Evolutionary conservation across 2,797 vertebrate species (phyloP), one percentile per base, ranked within the genome.

Genomic region (Triplophysa bombifrons): DNA sequence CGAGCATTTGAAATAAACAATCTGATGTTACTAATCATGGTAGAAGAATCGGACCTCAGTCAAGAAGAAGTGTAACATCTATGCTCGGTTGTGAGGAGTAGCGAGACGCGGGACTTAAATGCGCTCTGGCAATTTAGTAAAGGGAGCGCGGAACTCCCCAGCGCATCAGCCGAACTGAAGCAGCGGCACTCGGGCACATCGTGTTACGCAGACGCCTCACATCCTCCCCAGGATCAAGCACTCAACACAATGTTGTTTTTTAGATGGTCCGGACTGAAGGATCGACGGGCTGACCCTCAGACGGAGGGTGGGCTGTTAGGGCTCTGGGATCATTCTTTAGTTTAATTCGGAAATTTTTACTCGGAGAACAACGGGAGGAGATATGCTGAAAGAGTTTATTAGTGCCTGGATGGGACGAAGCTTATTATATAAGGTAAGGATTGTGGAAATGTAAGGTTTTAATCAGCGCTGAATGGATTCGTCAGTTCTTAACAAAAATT

Each of bases 1-100:
- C 87, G 91, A 91, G 88, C 91, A 90, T 92, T 92, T 91, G 90
- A 87, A 82, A 55, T 82, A 86, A 89, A 89, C 84, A 89, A 86
- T 87, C 87, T 70, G 84, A 86, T 71, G 82, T 74, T 65, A 84
- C 85, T 85, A 88, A 83, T 90, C 91, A 89, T 88, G 90, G 83
- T 83, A 84, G 88, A 86, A 82, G 76, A 82, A 89, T 82, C 88
- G 85, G 87, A 80, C 82, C 80, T 74, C 72, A 82, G 48, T 84
- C 83, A 80, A 85, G 74, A 63, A 80, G n/a, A 88, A 85, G 86
- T 80, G 72, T 72, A 81, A 68, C 48, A 65, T 58, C 64, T 83
- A 60, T 34, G 80, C 17, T 68, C 46, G 30, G 14, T 46, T 63
- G 46, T 25, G 67, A 63, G 72, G 64, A 72, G 56, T 67, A 60